Evolutionary conservation across 2,113 vertebrate species (phyloP).

Genomic region (Neodontobutis hainanensis): DNA sequence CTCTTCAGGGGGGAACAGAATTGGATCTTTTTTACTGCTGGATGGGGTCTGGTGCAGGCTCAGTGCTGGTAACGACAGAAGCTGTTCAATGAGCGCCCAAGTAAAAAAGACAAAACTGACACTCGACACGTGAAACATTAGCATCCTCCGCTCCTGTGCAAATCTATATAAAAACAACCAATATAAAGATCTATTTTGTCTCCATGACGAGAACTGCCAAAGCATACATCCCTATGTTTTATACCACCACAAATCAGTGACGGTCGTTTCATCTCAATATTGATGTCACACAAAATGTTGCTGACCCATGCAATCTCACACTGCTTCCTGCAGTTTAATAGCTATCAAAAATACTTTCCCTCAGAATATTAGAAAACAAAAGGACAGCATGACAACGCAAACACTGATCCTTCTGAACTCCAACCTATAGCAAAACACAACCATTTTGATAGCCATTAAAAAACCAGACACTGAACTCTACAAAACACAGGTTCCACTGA

Average conservation of each 20-base stretch:
- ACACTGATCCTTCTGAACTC: conserved; percentile 55
- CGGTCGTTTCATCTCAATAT: conserved; percentile 40
- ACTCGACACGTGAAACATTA: conserved; percentile 35
- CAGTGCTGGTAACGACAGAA: conserved; percentile 53
- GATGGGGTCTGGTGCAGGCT: conserved; percentile 43
- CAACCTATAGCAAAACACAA: conserved; percentile 32
- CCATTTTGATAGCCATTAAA: conserved; percentile 82
- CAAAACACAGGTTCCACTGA: conserved; percentile 73
- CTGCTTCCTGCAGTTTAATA: conserved; percentile 71
- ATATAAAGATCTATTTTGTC: conserved; percentile 38
- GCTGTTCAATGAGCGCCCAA: conserved; percentile 49
- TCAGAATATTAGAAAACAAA: conserved; percentile 45
- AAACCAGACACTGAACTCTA: conserved; percentile 57
- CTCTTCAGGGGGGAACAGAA: conserved; percentile 63
- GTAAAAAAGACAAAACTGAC: conserved; percentile 42
- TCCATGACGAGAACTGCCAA: conserved; percentile 31
- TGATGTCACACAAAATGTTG: conserved; percentile 37
- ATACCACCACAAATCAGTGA: conserved; percentile 44
- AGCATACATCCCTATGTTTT: conserved; percentile 55
- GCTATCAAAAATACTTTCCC: conserved; percentile 76
- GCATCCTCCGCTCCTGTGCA: conserved; percentile 67
- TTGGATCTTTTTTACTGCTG: conserved; percentile 63
- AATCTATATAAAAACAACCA: conserved; percentile 47
- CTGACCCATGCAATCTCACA: conserved; percentile 48
- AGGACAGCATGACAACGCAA: conserved; percentile 46